These are phyloP conservation scores for Diogma glabrata DNA, from an alignment of 2,888 invertebrate genomes.

Conservation along the genomic window DNA sequence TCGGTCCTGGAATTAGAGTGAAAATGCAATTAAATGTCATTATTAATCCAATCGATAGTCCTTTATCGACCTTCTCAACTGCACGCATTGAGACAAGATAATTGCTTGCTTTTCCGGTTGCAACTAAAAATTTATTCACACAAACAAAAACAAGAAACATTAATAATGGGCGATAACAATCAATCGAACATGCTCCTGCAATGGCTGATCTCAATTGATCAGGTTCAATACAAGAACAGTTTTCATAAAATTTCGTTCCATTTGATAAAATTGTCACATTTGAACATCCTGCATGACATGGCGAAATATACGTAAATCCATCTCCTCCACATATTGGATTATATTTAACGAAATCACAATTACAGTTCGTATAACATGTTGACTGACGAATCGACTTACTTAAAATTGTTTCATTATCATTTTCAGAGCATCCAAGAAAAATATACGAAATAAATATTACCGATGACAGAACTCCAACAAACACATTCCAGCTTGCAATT, in stretches of 20 bases:
- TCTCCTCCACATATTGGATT: constrained; percentile 4
- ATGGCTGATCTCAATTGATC: background rate
- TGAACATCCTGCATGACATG: background rate
- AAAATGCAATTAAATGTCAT: background rate
- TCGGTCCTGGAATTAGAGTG: background rate
- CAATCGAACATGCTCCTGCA: background rate
- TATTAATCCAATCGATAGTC: background rate
- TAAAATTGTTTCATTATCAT: background rate
- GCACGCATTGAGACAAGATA: background rate
- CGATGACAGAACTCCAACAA: background rate
- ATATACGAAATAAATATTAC: background rate
- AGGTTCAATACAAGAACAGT: background rate
- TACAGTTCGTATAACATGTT: background rate
- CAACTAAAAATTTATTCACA: background rate
- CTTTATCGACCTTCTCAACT: background rate
- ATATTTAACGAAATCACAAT: background rate
- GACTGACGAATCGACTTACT: too few species aligned
- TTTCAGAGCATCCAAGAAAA: background rate
- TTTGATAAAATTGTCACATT: background rate
- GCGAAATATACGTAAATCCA: background rate
- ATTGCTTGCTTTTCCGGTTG: background rate
- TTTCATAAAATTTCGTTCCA: background rate
- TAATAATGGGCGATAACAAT: background rate
- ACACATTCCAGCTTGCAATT: background rate
- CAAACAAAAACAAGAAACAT: background rate